Percentiles rank a stretch among this genome's conserved stretches.
phyloP scores from a whole-genome alignment of 1,140 invertebrate genomes.

The Piezodorus guildinii region DNA sequence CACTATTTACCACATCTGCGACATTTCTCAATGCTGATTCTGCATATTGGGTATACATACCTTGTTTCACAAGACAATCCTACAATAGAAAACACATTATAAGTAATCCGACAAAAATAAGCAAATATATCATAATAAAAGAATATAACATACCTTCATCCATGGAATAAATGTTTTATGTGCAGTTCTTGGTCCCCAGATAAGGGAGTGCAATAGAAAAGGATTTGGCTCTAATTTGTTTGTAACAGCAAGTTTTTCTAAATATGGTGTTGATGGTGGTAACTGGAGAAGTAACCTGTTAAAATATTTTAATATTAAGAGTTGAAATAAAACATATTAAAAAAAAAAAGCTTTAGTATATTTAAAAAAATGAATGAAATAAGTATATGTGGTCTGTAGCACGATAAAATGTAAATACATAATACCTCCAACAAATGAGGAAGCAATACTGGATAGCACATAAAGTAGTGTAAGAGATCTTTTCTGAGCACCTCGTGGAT shows the following conservation, averaged over 20 bases:
- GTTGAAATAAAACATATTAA: neutral
- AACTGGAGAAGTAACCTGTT: conserved; percentile 57
- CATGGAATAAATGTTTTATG: conserved; percentile 61
- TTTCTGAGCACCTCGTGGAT: conserved; percentile 37
- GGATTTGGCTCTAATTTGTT: conserved; percentile 40
- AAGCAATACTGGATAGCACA: conserved; percentile 87
- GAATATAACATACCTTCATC: conserved; percentile 41
- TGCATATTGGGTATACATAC: conserved; percentile 70
- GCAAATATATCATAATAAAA: neutral
- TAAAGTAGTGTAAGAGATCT: conserved; percentile 52
- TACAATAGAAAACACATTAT: conserved; percentile 33
- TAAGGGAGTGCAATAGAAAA: conserved; percentile 53
- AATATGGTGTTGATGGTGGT: conserved; percentile 76
- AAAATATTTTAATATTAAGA: conserved; percentile 2
- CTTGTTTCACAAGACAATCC: conserved; percentile 80
- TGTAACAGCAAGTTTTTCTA: conserved; percentile 60
- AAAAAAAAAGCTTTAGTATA: too few relatives aligned
- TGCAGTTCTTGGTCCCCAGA: conserved; percentile 59
- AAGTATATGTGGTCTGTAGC: too few relatives aligned
- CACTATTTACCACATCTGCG: conserved; percentile 46
- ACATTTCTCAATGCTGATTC: conserved; percentile 63
- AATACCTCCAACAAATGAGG: conserved; percentile 65
- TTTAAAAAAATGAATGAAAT: neutral
- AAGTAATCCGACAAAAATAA: neutral
- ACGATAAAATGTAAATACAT: neutral